Conservation (phyloP, 2,888 invertebrate species). For the Cheilosia pagana region DNA sequence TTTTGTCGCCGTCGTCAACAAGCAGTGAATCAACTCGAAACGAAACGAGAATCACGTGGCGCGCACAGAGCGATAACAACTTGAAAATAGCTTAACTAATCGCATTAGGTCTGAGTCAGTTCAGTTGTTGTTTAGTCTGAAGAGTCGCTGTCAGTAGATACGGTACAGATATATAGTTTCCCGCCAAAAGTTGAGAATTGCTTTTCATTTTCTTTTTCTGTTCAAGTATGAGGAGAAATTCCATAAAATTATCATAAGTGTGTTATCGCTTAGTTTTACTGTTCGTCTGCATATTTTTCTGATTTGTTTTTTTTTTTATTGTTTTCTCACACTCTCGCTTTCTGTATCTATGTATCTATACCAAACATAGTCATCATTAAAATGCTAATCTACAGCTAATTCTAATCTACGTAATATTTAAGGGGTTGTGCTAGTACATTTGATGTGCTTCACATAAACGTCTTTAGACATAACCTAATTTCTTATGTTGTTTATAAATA, state of each 20-base stretch:
- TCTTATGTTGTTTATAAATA: conserved; percentile 25
- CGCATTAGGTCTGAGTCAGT: conserved; percentile 43
- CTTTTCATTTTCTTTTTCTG: conserved; percentile 1
- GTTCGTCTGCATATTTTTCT: neutral
- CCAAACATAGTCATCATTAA: conserved; percentile 15
- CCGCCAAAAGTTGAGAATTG: conserved; percentile 58
- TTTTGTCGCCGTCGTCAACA: neutral
- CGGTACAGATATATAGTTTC: conserved; percentile 28
- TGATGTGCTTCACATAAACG: conserved; percentile 62
- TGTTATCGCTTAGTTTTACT: conserved; percentile 35
- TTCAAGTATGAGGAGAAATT: conserved; percentile 39
- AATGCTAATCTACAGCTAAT: conserved; percentile 38
- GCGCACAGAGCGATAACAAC: conserved; percentile 64
- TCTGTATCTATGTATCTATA: conserved; percentile 1
- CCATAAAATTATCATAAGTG: conserved; percentile 55
- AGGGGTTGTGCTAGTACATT: conserved; percentile 72
- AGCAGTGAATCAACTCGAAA: conserved; percentile 14
- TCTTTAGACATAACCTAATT: conserved; percentile 38
- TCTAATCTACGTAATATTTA: conserved; percentile 49
- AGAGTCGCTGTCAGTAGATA: neutral
- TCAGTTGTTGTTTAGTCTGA: neutral
- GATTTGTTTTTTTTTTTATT: conserved; percentile 44
- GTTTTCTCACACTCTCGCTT: conserved; percentile 68
- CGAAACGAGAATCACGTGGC: conserved; percentile 59
- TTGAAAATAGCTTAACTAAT: conserved; percentile 61